A percentile compares a stretch with the other conserved stretches of the same genome.
Conservation (phyloP, 2,888 invertebrate genomes). For the Calliphora vomitoria region DNA sequence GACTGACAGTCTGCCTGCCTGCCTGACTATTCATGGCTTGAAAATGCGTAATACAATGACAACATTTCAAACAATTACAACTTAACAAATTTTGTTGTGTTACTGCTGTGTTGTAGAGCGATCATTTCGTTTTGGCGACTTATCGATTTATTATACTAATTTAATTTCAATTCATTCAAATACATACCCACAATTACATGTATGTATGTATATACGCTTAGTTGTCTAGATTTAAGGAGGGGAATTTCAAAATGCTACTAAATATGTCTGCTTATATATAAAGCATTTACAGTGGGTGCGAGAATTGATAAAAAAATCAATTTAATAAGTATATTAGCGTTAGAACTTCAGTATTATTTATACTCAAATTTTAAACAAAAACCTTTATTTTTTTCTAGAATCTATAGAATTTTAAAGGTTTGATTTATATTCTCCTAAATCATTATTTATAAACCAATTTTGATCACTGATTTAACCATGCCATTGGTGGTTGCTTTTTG, state of each 20-base stretch:
- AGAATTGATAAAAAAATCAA: too few species aligned
- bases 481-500: too few species aligned
- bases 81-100: slow-evolving; percentile 20
- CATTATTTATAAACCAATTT: too few species aligned
- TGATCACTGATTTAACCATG: too few species aligned
- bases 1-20: slow-evolving; percentile 30
- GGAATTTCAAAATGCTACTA: background rate
- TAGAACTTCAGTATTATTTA: too few species aligned
- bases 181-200: background rate
- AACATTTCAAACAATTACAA: slow-evolving; percentile 22
- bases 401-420: too few species aligned
- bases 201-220: background rate
- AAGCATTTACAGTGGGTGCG: too few species aligned
- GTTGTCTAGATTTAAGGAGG: background rate
- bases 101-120: slow-evolving; percentile 11
- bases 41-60: slow-evolving; percentile 46
- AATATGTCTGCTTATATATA: background rate
- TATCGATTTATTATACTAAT: slow-evolving; percentile 57
- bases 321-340: too few species aligned
- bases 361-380: too few species aligned
- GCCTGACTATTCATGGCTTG: slow-evolving; percentile 43
- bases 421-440: too few species aligned
- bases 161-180: slow-evolving; percentile 46
- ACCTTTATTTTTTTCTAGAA: too few species aligned
- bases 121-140: slow-evolving; percentile 37